These are phyloP conservation scores for Scarus forsteni DNA, from an alignment of 2,797 vertebrate species.

Conservation along the genomic window DNA sequence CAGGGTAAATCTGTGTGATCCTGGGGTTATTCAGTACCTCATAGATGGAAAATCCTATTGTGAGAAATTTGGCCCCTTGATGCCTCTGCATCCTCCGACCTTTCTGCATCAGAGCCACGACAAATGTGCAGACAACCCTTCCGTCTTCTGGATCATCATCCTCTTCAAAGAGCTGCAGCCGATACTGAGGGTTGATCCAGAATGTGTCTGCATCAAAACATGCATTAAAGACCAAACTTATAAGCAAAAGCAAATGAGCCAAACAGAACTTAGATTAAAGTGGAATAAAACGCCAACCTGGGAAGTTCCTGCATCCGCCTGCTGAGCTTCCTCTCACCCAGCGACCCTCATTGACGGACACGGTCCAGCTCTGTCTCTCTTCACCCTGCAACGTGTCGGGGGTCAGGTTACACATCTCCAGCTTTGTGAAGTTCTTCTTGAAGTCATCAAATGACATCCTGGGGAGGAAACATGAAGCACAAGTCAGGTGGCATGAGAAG, in stretches of 20 bases:
- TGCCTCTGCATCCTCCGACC: conserved; percentile 93
- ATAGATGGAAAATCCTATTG: conserved; percentile 97
- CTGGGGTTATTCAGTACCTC: conserved; percentile 82
- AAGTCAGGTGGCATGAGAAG: background rate
- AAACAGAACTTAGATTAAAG: background rate
- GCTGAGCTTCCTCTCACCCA: conserved; percentile 98
- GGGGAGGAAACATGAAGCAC: conserved; percentile 12
- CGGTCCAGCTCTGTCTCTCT: conserved; percentile 91
- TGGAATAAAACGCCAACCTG: conserved; percentile 78
- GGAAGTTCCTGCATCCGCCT: conserved; percentile 96
- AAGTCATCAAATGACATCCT: conserved; percentile 98
- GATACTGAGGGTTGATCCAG: conserved; percentile 99
- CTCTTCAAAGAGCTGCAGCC: conserved; percentile 91
- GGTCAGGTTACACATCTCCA: conserved; percentile 98
- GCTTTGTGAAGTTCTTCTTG: conserved; percentile 92
- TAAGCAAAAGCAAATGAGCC: background rate
- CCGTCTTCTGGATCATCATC: conserved; percentile 93
- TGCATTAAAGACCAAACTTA: no score
- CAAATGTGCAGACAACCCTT: conserved; percentile 90
- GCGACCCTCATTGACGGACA: conserved; percentile 94
- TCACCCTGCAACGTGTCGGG: conserved; percentile 91
- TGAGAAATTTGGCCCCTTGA: conserved; percentile 89
- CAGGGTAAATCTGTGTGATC: background rate
- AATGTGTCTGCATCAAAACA: conserved; percentile 88
- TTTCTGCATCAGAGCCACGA: conserved; percentile 98